These are phyloP conservation scores for Elegia similella DNA, from an alignment of 2,888 invertebrate species.

Conservation along the genomic window DNA sequence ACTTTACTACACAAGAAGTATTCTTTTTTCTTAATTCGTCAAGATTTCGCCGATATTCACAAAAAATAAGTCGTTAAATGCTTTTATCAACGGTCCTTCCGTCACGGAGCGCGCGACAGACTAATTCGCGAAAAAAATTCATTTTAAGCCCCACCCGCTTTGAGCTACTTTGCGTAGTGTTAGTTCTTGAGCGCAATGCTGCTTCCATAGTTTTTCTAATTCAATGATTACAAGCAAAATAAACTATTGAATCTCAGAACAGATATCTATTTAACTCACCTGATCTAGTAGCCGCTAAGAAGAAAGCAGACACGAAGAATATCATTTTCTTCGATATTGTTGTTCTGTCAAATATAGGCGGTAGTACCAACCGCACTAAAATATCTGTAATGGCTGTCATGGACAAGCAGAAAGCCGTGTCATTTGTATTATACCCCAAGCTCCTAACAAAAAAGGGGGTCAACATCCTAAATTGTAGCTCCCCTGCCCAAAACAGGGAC, in stretches of 20 bases:
- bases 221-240: no score
- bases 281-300: constrained; percentile 87
- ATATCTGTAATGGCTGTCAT: constrained; percentile 89
- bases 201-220: no score
- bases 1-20: no score
- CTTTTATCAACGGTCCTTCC: no score
- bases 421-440: constrained; percentile 83
- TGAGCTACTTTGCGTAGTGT: no score
- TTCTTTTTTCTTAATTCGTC: no score
- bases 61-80: no score
- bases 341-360: constrained; percentile 87
- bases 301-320: constrained; percentile 86
- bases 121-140: no score
- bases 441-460: constrained; percentile 85
- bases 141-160: no score
- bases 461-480: constrained; percentile 88
- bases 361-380: constrained; percentile 86
- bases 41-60: no score
- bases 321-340: constrained; percentile 86
- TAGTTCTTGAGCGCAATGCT: no score
- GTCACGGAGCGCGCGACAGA: no score
- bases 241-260: background rate
- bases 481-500: constrained; percentile 88
- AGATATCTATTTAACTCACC: constrained; percentile 73
- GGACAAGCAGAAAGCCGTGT: constrained; percentile 88